Evolutionary conservation across 2,888 invertebrate species (phyloP).

Genomic region (Tetrapedia diversipes): DNA sequence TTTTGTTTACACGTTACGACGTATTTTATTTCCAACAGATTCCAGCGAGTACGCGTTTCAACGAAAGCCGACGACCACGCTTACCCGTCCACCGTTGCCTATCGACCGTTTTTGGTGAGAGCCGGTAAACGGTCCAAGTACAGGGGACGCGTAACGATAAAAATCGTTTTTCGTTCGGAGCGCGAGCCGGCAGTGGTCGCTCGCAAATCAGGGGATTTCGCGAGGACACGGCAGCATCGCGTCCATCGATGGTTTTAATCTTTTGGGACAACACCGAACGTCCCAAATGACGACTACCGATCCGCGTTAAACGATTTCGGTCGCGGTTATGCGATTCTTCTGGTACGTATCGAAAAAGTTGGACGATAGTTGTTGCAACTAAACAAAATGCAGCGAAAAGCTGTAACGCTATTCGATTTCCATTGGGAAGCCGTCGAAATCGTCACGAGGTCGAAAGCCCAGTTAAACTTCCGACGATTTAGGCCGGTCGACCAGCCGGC

Average conservation of each 20-base stretch:
- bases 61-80: background rate
- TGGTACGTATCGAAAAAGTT: background rate
- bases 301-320: background rate
- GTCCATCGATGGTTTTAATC: conserved; percentile 36
- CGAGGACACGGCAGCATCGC: conserved; percentile 21
- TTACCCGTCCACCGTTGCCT: no score
- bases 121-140: background rate
- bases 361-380: no score
- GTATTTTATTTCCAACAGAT: no score
- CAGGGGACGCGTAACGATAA: background rate
- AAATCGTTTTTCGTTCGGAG: background rate
- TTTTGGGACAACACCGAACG: conserved; percentile 9
- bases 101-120: background rate
- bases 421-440: background rate
- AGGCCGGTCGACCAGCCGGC: background rate
- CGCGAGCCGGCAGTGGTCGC: background rate
- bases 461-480: background rate
- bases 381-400: background rate
- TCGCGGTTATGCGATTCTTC: conserved; percentile 1
- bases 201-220: conserved; percentile 27
- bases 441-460: background rate
- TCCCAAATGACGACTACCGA: conserved; percentile 12
- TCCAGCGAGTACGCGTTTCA: background rate
- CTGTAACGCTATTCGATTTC: background rate
- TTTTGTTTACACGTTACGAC: no score